Evolutionary conservation across 1,140 invertebrate species (phyloP).

Genomic region (Maniola jurtina): DNA sequence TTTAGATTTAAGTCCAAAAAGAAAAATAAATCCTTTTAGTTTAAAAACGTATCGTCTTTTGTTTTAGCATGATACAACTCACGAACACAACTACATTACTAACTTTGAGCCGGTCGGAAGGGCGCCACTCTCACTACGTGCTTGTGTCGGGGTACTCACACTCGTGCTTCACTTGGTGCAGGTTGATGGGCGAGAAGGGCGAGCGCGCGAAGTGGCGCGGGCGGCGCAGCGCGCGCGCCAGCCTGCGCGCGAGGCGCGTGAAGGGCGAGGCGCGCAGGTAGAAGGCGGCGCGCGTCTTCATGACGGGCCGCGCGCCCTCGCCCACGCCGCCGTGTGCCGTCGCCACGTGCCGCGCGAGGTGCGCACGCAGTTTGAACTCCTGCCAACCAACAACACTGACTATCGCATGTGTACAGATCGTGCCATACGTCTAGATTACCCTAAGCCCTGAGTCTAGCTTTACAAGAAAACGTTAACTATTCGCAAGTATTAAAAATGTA

Average conservation of each 20-base stretch:
- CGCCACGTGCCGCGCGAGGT: constrained; percentile 94
- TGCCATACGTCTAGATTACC: too few species aligned
- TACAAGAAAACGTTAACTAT: too few species aligned
- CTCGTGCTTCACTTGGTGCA: constrained; percentile 90
- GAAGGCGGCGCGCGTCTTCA: constrained; percentile 98
- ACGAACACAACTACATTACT: too few species aligned
- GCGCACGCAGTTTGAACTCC: constrained; percentile 96
- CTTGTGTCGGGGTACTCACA: constrained; percentile 79
- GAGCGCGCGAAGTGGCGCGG: constrained; percentile 92
- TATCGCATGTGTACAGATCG: neutral
- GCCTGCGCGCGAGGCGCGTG: constrained; percentile 90
- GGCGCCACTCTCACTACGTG: too few species aligned
- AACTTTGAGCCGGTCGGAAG: too few species aligned
- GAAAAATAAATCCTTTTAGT: too few species aligned
- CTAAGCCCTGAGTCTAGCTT: too few species aligned
- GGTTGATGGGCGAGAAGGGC: constrained; percentile 92
- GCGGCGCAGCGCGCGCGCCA: constrained; percentile 90
- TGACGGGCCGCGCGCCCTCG: constrained; percentile 90
- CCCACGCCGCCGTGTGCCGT: constrained; percentile 91
- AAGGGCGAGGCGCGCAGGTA: constrained; percentile 94
- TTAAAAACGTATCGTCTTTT: too few species aligned
- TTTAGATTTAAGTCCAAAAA: too few species aligned
- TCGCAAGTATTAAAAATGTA: too few species aligned
- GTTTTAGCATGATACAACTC: too few species aligned
- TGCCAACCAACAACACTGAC: constrained; percentile 24